phyloP scores from a whole-genome alignment of 2,888 invertebrate species.

The Nomada fabriciana region DNA sequence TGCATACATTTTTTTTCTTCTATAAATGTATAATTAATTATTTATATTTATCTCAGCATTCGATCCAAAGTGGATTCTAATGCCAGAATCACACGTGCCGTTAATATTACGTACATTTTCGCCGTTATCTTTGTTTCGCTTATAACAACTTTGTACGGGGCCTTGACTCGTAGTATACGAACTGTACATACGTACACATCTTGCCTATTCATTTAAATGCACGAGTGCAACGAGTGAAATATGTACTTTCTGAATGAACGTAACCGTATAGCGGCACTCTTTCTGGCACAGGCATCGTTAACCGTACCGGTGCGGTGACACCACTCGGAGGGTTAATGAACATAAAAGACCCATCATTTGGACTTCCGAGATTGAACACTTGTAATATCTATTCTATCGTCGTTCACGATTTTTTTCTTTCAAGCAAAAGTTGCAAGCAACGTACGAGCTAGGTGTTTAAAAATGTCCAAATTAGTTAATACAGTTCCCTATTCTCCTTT shows the following conservation, averaged over 20 bases:
- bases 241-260: conserved; percentile 54
- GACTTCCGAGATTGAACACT: conserved; percentile 57
- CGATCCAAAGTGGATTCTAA: neutral
- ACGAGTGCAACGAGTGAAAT: conserved; percentile 36
- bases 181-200: conserved; percentile 3
- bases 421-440: neutral
- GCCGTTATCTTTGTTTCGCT: conserved; percentile 42
- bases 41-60: conserved; percentile 8
- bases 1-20: neutral
- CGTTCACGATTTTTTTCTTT: neutral
- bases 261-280: conserved; percentile 54
- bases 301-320: conserved; percentile 52
- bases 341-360: conserved; percentile 56
- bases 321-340: conserved; percentile 52
- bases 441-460: neutral
- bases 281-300: conserved; percentile 55
- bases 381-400: conserved; percentile 22
- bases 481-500: neutral
- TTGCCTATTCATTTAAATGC: conserved; percentile 56
- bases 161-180: conserved; percentile 47
- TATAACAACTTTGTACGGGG: conserved; percentile 18
- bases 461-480: neutral
- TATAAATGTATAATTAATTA: neutral
- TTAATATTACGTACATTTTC: conserved; percentile 15
- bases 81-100: neutral